Evolutionary conservation across 2,797 vertebrate genomes (phyloP).

Genomic region (Numenius phaeopus): DNA sequence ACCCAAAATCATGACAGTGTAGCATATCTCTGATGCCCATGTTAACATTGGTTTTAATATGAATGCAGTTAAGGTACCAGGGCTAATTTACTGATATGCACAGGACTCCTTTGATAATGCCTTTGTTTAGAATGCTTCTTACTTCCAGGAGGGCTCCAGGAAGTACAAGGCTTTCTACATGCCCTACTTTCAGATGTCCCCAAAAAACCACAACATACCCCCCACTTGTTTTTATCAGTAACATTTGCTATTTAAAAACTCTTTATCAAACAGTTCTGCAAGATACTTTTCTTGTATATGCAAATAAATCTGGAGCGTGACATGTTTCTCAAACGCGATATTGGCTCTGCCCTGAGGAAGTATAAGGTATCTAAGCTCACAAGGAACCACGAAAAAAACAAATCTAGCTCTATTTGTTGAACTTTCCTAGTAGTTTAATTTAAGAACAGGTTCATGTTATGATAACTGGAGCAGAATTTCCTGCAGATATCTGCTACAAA

Average conservation of each 20-base stretch:
- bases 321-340: neutral
- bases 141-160: neutral
- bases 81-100: neutral
- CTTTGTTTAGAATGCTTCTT: neutral
- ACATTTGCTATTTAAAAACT: conserved; percentile 10
- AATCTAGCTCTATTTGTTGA: neutral
- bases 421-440: conserved; percentile 11
- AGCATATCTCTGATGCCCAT: fast-evolving
- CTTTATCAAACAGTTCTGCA: conserved; percentile 5
- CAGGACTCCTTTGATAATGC: neutral
- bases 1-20: neutral
- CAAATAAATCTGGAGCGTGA: conserved; percentile 6
- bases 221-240: neutral
- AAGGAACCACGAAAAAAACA: conserved; percentile 5
- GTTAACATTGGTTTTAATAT: neutral
- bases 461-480: conserved; percentile 16
- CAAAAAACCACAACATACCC: neutral
- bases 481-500: neutral
- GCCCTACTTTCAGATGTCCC: neutral
- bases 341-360: neutral
- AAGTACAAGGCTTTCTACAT: neutral
- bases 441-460: neutral
- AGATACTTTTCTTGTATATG: neutral
- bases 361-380: neutral
- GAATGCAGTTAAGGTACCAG: neutral